Evolutionary conservation across 37 sponge, comb jelly and placozoan genomes (phyloP), one percentile per base, ranked within the genome.

Genomic region (Tethya wilhelma): DNA sequence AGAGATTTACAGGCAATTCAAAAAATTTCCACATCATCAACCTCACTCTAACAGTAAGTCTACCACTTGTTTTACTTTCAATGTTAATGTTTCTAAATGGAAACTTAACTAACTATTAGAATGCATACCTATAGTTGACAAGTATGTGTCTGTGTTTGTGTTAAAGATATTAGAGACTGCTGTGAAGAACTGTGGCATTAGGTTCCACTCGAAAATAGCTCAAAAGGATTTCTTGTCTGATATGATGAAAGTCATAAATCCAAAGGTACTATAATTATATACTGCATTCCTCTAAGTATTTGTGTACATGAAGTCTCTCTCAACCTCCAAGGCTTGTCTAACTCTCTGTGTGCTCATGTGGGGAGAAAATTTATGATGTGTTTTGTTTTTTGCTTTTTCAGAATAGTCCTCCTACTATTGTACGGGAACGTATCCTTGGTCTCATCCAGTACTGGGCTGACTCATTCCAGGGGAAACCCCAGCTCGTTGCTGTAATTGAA

Each of bases 401-500:
- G 96, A 90, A 84, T 39, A 77, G 82, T 20, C 90, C 86, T 44
- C 91, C 96, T 4, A 86, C 84, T 3, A 82, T 91, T n/a, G 96
- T 97, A 26, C 46, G 71, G 38, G 94, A 97, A 44, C 71, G 89
- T 28, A 73, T 94, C 26, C 84, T 97, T 0, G 90, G 93, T 8
- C 88, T 97, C 22, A 83, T 97, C 7, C 98, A 97, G 75, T 85
- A 88, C 29, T 97, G 98, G 98, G 88, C 98, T 0, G 98, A 97
- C 63, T 82, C 93, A 20, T 97, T 94, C 81, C 86, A 86, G 33
- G 83, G 85, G 9, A 91, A 86, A 22, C 87, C 86, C 28, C 90
- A 94, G 79, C 62, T 97, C 53, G 55, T 26, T 23, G 87, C 87
- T 9, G 91, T 91, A 25, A 78, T 69, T 56, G 92, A 91, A 56